These are phyloP conservation scores for Drosophila suboccidentalis DNA, from an alignment of 2,888 invertebrate species.

Conservation along the genomic window DNA sequence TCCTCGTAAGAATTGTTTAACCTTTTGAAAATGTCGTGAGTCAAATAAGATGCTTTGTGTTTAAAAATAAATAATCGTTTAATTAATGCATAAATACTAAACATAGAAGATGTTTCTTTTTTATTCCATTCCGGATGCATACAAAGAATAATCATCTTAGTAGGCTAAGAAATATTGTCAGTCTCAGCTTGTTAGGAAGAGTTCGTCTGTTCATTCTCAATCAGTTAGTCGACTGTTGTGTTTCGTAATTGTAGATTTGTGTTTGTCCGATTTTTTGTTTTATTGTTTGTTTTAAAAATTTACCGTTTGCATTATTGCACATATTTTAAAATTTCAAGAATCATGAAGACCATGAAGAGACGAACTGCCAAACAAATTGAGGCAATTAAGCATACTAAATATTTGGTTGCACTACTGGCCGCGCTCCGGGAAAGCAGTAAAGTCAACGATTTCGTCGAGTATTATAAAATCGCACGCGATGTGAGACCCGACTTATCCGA, in stretches of 20 bases:
- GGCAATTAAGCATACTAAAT: not conserved
- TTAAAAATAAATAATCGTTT: not conserved
- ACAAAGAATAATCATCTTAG: not conserved
- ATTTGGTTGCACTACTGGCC: not conserved
- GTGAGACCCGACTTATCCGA: not conserved
- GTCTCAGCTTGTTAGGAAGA: too few relatives aligned
- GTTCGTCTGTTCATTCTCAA: too few relatives aligned
- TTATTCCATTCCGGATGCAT: not conserved
- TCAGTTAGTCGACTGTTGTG: too few relatives aligned
- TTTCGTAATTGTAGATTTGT: not conserved
- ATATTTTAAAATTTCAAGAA: not conserved
- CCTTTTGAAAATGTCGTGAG: too few relatives aligned
- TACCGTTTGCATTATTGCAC: too few relatives aligned
- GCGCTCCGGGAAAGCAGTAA: not conserved
- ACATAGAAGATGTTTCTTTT: too few relatives aligned
- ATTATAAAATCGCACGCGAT: not conserved
- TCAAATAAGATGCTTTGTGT: too few relatives aligned
- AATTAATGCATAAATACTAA: too few relatives aligned
- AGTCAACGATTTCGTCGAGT: not conserved
- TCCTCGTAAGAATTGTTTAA: too few relatives aligned
- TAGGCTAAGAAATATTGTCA: not conserved
- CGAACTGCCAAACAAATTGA: not conserved
- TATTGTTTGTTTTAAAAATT: not conserved
- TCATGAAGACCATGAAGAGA: not conserved
- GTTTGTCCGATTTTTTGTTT: not conserved